Percentiles rank a stretch among this genome's conserved stretches.
Evolutionary conservation across 53 echinoderm and acorn worm species (phyloP).

Genomic region (Apostichopus leukothele): DNA sequence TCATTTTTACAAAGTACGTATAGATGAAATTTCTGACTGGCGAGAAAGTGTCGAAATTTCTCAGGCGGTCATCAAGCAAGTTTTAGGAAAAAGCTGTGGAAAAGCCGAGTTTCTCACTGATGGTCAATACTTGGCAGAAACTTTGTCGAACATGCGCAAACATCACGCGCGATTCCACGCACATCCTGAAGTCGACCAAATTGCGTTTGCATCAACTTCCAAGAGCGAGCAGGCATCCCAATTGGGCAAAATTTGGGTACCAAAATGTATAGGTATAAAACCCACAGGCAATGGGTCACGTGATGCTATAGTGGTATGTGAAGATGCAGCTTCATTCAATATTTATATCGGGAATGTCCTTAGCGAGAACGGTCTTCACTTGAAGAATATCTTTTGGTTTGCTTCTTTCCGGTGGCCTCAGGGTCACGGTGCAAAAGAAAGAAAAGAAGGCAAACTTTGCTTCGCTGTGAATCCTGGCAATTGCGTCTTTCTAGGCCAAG

Average conservation of each 20-base stretch:
- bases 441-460: conserved; percentile 17
- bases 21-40: conserved; percentile 36
- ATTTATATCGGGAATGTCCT: conserved; percentile 42
- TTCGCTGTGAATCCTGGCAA: conserved; percentile 40
- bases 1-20: conserved; percentile 35
- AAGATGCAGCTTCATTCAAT: conserved; percentile 29
- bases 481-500: conserved; percentile 35
- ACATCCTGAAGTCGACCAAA: conserved; percentile 6
- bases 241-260: conserved; percentile 29
- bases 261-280: conserved; percentile 30
- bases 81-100: conserved; percentile 25
- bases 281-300: conserved; percentile 19
- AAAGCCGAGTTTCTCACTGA: conserved; percentile 24
- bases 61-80: conserved; percentile 14
- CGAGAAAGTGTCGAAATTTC: conserved; percentile 32
- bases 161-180: conserved; percentile 11
- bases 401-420: conserved; percentile 2
- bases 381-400: conserved; percentile 34
- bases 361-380: conserved; percentile 25
- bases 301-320: conserved; percentile 25
- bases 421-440: background rate
- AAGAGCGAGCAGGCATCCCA: background rate
- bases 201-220: conserved; percentile 22
- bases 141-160: conserved; percentile 33
- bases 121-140: conserved; percentile 26